Evolutionary conservation across 2,888 invertebrate species (phyloP).

Genomic region (Poecilobothrus nobilitatus): DNA sequence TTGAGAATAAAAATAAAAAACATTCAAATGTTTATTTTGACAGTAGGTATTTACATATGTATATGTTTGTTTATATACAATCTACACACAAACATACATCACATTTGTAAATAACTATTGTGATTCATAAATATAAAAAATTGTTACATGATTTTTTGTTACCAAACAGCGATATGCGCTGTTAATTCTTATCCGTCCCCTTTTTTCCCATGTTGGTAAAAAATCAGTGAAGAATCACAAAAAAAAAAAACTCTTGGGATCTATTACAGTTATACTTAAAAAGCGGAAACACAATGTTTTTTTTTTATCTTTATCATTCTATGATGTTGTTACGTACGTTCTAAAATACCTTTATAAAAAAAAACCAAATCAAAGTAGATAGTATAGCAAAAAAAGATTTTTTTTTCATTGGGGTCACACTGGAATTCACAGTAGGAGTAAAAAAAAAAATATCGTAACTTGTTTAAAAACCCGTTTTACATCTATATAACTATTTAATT

Average conservation of each 20-base stretch:
- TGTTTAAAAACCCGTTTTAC: too few species aligned
- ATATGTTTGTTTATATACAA: background rate
- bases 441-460: background rate
- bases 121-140: background rate
- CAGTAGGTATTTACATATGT: background rate
- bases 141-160: background rate
- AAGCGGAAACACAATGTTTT: background rate
- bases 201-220: background rate
- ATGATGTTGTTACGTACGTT: background rate
- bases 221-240: background rate
- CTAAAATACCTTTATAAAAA: too few species aligned
- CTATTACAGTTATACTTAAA: constrained; percentile 4
- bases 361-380: too few species aligned
- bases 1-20: background rate
- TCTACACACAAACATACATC: background rate
- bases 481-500: too few species aligned
- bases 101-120: background rate
- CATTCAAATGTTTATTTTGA: constrained; percentile 6
- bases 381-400: too few species aligned
- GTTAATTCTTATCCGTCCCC: constrained; percentile 2
- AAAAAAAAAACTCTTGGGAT: background rate
- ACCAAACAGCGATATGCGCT: background rate
- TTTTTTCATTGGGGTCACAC: background rate
- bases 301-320: background rate
- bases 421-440: background rate